Evolutionary conservation across 1,140 invertebrate genomes (phyloP).

Genomic region (Copidosoma floridanum): DNA sequence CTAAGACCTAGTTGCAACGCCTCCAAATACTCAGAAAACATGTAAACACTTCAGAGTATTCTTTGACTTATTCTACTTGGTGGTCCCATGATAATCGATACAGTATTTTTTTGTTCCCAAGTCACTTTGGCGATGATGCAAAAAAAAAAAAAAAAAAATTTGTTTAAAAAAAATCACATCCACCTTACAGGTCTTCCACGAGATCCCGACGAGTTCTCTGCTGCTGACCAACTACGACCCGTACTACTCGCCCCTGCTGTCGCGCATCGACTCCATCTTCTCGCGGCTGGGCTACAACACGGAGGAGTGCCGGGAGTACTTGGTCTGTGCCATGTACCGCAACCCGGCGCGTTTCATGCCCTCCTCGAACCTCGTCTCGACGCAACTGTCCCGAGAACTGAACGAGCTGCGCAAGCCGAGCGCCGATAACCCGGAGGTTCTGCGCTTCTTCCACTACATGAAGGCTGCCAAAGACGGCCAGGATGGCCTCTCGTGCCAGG

Average conservation of each 20-base stretch:
- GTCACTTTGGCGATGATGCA: too few relatives aligned
- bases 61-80: too few relatives aligned
- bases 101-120: too few relatives aligned
- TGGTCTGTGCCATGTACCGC: conserved; percentile 82
- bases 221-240: conserved; percentile 82
- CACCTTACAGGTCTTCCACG: conserved; percentile 69
- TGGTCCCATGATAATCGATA: too few relatives aligned
- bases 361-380: conserved; percentile 82
- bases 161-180: too few relatives aligned
- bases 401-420: conserved; percentile 79
- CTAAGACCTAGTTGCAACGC: too few relatives aligned
- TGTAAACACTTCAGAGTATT: too few relatives aligned
- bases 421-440: conserved; percentile 78
- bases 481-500: conserved; percentile 69
- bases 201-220: conserved; percentile 77
- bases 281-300: conserved; percentile 68
- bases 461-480: conserved; percentile 83
- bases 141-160: too few relatives aligned
- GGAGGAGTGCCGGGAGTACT: conserved; percentile 74
- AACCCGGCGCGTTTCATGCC: conserved; percentile 82
- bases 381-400: conserved; percentile 79
- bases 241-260: conserved; percentile 80
- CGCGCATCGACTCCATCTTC: conserved; percentile 78
- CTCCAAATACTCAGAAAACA: too few relatives aligned
- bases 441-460: conserved; percentile 86